Evolutionary conservation across 1,140 invertebrate genomes (phyloP), one percentile per base, ranked within the genome.

Genomic region (Cheumatopsyche charites): DNA sequence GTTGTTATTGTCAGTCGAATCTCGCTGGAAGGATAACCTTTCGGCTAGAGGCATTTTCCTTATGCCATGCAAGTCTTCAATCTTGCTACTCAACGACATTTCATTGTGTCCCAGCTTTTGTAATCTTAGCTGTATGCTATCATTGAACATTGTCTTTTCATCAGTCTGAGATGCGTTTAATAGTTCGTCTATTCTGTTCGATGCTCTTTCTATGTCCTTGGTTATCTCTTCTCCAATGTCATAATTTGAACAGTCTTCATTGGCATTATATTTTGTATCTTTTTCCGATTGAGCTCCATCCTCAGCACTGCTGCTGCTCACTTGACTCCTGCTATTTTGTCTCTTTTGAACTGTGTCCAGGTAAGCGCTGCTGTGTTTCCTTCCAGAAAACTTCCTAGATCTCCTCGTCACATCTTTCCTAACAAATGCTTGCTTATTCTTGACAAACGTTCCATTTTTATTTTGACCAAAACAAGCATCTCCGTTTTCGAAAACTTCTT

Each of bases 351-450:
- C 62, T 80, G 81, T 80, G 12, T 87, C 85, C 68, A 80, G 82
- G 73, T 85, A 85, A 49, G 83, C 84, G 29, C 80, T 82, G 58
- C 82, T 84, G 73, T 82, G 86, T 77, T 85, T 87, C 67, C 86
- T 81, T 21, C 82, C 82, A 0, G 82, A 83, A 75, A 86, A 83
- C 75, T 86, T 87, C 75, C 84, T 83, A n/a, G 82, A 82, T 74
- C 84, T 80, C 70, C 85, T 82, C 45, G 83, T 84, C 1, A 85
- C 80, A 21, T 85, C 85, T 74, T 85, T 78, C 71, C 83, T 77
- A 1, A 82, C 80, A 70, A 86, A 86, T 1, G 81, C 82, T 77
- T 83, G 82, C 77, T 87, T 87, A 75, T 90, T 89, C 79, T 90
- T 90, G 23, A 87, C 85, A 74, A 87, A 88, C 1, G 87, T 85